Base-by-base conservation (phyloP, 2,113 vertebrate genomes). In the Bos indicus region DNA sequence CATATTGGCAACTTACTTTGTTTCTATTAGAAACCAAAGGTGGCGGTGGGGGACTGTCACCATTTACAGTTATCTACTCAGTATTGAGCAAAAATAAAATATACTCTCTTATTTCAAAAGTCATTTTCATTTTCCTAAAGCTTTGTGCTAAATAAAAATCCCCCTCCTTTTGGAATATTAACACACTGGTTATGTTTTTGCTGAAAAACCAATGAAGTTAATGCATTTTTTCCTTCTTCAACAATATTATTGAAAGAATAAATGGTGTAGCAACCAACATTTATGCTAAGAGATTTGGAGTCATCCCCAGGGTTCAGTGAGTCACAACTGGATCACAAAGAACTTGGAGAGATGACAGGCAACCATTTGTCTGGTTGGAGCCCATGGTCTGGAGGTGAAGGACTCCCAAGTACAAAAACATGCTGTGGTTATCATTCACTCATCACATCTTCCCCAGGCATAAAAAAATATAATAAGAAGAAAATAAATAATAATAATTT, bases 81-180 rank as follows among this genome's bases (percentile, higher is more conserved):
- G 56, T 64, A 97, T 60, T 97, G 86, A 96, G 91, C n/a, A 96
- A 98, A 98, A 98, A 85, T 96, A 95, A 97, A 91, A 98, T 52
- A 96, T 94, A 93, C 59, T 62, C 30, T 94, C 96, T 97, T 77
- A 98, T 98, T 80, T 98, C 92, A 97, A 98, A 98, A 93, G 52
- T 10, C 14, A 46, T 92, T 97, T 98, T 97, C 88, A 43, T 88
- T 97, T 98, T 97, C 86, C 96, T 52, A 62, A 71, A 96, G 97
- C 26, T 94, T 82, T 96, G 2, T 95, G 97, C 95, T 87, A 91
- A 98, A 85, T 88, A 86, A 98, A 96, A 77, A 52, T 88, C 3
- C 14, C 51, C 43, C 2, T 40, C 64, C 10, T 60, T 94, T 59
- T n/a, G 25, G 30, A 87, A 97, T 64, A 91, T 77, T 81, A 87